Conservation (phyloP, 2,113 vertebrate genomes). For the Pachycephala philippinensis region DNA sequence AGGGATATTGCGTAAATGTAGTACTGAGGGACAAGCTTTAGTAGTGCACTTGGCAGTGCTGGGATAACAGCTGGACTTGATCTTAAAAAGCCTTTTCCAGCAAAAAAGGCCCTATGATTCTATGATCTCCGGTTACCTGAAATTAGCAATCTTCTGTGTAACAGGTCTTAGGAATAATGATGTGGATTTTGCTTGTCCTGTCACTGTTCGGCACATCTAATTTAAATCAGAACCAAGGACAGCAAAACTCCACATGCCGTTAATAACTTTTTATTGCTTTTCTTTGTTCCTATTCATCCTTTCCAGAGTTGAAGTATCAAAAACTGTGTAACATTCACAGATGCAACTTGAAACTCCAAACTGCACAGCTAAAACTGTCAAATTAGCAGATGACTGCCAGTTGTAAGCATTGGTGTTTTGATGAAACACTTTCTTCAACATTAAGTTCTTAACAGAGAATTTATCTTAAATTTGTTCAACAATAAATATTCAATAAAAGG, state of each 20-base stretch:
- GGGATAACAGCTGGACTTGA: neutral
- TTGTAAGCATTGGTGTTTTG: neutral
- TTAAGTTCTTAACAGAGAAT: neutral
- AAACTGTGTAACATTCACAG: neutral
- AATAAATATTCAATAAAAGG: neutral
- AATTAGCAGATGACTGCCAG: neutral
- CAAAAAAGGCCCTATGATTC: neutral
- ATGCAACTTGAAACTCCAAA: neutral
- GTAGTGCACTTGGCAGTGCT: neutral
- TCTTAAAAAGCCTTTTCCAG: neutral
- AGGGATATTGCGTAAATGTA: neutral
- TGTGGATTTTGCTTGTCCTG: neutral
- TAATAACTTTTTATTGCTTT: neutral
- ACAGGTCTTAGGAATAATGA: neutral
- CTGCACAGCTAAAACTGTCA: neutral
- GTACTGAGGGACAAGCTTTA: neutral
- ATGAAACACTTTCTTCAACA: neutral
- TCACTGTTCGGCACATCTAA: neutral
- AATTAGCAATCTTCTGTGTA: neutral
- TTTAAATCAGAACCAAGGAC: neutral
- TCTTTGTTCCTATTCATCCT: neutral
- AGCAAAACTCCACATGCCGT: neutral
- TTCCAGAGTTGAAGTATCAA: neutral
- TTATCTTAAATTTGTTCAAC: neutral
- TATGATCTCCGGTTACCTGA: neutral